Evolutionary conservation across 2,797 vertebrate species (phyloP).

Genomic region (Acestrorhynchus altus): DNA sequence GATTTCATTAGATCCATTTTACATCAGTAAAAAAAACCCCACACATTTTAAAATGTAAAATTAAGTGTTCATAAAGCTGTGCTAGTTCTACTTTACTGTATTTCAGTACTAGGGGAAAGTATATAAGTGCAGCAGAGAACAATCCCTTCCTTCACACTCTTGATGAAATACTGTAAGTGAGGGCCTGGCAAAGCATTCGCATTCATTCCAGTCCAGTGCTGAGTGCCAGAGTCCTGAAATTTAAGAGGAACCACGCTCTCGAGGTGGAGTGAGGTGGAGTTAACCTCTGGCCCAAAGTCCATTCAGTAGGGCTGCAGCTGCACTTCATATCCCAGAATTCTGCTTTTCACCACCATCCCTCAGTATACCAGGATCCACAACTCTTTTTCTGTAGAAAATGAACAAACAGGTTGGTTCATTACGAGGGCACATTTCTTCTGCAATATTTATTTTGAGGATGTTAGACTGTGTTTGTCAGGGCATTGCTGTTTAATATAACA

Average conservation of each 20-base stretch:
- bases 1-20: background rate
- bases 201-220: constrained; percentile 66
- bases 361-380: constrained; percentile 66
- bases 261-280: constrained; percentile 59
- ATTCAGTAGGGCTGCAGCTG: constrained; percentile 46
- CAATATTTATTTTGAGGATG: too few relatives aligned
- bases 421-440: too few relatives aligned
- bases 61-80: background rate
- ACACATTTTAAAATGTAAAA: constrained; percentile 12
- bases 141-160: constrained; percentile 76
- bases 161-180: constrained; percentile 74
- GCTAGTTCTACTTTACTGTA: background rate
- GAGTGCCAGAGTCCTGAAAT: constrained; percentile 32
- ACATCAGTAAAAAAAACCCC: background rate
- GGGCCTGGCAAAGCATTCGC: constrained; percentile 67
- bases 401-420: constrained; percentile 54
- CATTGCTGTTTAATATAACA: too few relatives aligned
- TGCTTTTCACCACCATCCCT: constrained; percentile 77
- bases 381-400: constrained; percentile 72
- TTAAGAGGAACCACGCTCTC: constrained; percentile 56
- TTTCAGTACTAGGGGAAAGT: background rate
- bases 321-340: constrained; percentile 73
- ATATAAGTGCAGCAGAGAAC: constrained; percentile 60
- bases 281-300: constrained; percentile 57
- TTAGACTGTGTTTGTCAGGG: too few relatives aligned